Evolutionary conservation across 2,888 invertebrate species (phyloP).

Genomic region (Hypomecis atomaria): DNA sequence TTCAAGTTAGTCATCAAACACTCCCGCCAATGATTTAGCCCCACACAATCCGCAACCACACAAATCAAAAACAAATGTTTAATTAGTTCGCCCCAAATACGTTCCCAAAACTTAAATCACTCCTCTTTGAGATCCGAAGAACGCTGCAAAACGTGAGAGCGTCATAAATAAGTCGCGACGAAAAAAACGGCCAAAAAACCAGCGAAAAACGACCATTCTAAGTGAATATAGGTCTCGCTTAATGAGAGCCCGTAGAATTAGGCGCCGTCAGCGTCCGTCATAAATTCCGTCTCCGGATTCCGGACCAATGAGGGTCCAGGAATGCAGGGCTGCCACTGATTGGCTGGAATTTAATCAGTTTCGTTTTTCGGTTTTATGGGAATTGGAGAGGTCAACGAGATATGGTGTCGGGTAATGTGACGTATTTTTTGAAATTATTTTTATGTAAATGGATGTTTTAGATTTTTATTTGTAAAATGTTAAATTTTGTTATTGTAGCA

Average conservation of each 20-base stretch:
- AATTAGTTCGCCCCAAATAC: slow-evolving; percentile 1
- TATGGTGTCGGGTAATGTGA: neutral
- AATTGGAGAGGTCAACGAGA: slow-evolving; percentile 2
- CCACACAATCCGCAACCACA: neutral
- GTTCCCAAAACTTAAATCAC: slow-evolving; percentile 17
- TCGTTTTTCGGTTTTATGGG: slow-evolving; percentile 16
- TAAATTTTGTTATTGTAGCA: no score
- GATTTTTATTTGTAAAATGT: no score
- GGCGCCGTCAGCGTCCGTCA: slow-evolving; percentile 73
- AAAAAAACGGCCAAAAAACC: slow-evolving; percentile 34
- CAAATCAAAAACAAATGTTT: slow-evolving; percentile 1
- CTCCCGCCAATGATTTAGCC: neutral
- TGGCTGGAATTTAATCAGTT: slow-evolving; percentile 19
- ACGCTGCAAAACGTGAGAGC: slow-evolving; percentile 42
- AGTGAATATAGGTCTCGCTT: slow-evolving; percentile 76
- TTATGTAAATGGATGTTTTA: neutral
- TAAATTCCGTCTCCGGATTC: slow-evolving; percentile 74
- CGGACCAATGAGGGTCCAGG: slow-evolving; percentile 33
- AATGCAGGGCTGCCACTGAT: slow-evolving; percentile 39
- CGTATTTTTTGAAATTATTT: neutral
- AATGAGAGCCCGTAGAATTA: slow-evolving; percentile 78
- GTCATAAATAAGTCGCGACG: slow-evolving; percentile 50
- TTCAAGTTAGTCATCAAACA: no score
- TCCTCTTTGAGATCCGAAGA: slow-evolving; percentile 32
- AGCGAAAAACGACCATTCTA: slow-evolving; percentile 66